Base-by-base conservation (phyloP, 2,888 invertebrate species). In the Drosophila affinis region DNA sequence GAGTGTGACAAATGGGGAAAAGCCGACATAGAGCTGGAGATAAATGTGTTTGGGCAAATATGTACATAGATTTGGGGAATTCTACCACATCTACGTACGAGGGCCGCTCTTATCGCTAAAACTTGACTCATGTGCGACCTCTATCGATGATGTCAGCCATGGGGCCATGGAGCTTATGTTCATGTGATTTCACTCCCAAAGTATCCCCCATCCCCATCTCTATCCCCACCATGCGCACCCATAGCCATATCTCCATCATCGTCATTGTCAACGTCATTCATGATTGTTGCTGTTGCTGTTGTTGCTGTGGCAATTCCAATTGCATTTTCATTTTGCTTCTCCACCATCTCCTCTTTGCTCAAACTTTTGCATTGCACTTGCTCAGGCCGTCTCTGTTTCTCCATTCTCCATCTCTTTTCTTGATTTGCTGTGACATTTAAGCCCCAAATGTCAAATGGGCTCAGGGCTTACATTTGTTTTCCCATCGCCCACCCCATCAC, bases 361-460 rank as follows among this genome's bases (percentile, higher is more conserved):
- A 49, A 54, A 63, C 45, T 60, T 69, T 72, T 62, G 61, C 72
- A 71, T 73, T 73, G 71, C 76, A 73, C 68, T 75, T 79, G 85
- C 73, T 34, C 29, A 46, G 61, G 32, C 39, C 57, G 52, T 47
- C 49, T 45, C 53, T 70, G 27, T 51, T 60, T 39, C 58, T 68
- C 48, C 65, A 47, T 47, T 58, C 57, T 51, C 29, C n/a, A 32
- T 29, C 29, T 39, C 32, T 58, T 44, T 18, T n/a, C 48, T 60
- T 76, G 52, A 67, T 57, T 62, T 59, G 74, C 62, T 77, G 59
- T 88, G 85, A 81, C 83, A 85, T 80, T 77, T 81, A 75, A 76
- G 72, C 70, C 79, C 75, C 71, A 82, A 83, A 77, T 78, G 83
- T 83, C 89, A 83, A 83, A 83, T 83, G 89, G 87, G 83, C 83